A percentile compares a stretch with the other conserved stretches of the same genome.
These are phyloP conservation scores for Phainopepla nitens DNA, from an alignment of 2,113 vertebrate genomes.

Conservation along the genomic window DNA sequence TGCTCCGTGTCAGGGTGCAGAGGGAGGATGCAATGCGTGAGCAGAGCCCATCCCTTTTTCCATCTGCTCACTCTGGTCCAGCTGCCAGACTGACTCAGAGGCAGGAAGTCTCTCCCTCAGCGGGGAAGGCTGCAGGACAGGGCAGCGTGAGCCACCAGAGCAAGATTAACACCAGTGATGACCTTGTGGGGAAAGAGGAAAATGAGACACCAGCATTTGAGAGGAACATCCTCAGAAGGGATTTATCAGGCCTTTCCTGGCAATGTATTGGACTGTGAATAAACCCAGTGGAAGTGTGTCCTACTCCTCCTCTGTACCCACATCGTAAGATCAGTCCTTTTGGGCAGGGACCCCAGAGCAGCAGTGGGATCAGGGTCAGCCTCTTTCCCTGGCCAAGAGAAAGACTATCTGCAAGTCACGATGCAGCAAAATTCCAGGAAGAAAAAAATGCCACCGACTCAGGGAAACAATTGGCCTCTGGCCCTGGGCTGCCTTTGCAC, in stretches of 20 bases:
- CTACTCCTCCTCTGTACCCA: not conserved
- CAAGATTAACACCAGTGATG: not conserved
- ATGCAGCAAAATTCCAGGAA: not conserved
- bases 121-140: not conserved
- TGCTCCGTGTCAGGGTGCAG: not conserved
- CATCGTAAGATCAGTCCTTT: not conserved
- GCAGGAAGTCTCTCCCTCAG: not conserved
- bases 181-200: not conserved
- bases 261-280: not conserved
- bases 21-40: not conserved
- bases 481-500: not conserved
- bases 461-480: not conserved
- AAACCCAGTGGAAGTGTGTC: not conserved
- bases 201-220: not conserved
- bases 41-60: not conserved
- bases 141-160: not conserved
- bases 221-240: not conserved
- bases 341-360: not conserved
- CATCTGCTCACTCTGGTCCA: not conserved
- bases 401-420: not conserved
- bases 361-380: not conserved
- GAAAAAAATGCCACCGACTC: not conserved
- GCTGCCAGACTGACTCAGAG: not conserved
- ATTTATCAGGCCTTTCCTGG: not conserved
- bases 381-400: not conserved